A percentile compares a stretch with the other conserved stretches of the same genome.
Conservation (phyloP, 1,140 invertebrate genomes). For the Saccostrea glomerata region DNA sequence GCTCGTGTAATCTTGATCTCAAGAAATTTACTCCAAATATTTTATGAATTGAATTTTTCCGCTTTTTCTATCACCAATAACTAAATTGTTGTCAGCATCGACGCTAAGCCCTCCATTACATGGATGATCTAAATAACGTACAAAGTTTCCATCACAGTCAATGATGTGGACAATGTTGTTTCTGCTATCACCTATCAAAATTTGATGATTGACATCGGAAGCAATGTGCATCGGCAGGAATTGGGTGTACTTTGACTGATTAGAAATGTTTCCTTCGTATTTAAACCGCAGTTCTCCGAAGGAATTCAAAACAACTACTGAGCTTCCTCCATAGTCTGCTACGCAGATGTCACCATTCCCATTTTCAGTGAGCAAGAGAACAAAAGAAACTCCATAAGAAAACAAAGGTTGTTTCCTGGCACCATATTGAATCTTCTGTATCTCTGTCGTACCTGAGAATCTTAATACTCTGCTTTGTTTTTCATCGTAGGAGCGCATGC, state of each 20-base stretch:
- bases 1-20: too few species aligned
- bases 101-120: background rate
- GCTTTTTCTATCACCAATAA: background rate
- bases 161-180: background rate
- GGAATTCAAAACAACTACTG: background rate
- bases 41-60: background rate
- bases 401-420: background rate
- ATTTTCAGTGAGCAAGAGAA: background rate
- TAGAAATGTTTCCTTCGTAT: background rate
- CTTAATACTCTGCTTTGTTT: background rate
- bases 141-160: background rate
- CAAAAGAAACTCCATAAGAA: background rate
- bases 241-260: background rate
- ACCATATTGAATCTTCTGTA: background rate
- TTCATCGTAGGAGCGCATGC: background rate
- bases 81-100: background rate
- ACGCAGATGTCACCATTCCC: background rate
- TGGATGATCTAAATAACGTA: background rate
- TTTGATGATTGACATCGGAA: background rate
- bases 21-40: too few species aligned
- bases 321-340: background rate
- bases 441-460: background rate
- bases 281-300: background rate
- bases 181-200: background rate
- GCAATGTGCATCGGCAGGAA: background rate